A percentile compares a stretch with the other conserved stretches of the same genome.
phyloP scores from a whole-genome alignment of 2,888 invertebrate genomes.

The Spilosoma lubricipeda region DNA sequence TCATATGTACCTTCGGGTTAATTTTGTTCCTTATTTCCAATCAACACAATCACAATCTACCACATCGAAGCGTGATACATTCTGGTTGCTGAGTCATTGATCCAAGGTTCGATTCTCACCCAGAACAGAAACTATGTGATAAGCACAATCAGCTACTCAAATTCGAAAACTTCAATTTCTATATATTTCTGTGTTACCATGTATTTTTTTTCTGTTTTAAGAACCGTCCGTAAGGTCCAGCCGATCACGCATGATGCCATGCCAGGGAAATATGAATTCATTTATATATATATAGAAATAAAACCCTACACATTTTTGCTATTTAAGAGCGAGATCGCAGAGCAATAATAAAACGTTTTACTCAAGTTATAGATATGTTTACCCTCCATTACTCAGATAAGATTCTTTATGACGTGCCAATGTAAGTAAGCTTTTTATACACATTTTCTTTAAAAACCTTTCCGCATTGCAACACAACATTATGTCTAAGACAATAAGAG shows the following conservation, averaged over 20 bases:
- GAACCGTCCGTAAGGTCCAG: too few relatives aligned
- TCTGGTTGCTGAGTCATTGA: not conserved
- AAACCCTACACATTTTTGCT: not conserved
- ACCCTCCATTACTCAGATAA: conserved; percentile 31
- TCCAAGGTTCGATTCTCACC: not conserved
- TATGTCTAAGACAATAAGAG: not conserved
- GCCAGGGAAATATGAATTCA: too few relatives aligned
- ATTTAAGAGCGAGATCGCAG: not conserved
- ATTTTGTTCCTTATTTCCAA: too few relatives aligned
- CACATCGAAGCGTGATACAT: too few relatives aligned
- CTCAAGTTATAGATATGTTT: conserved; percentile 25
- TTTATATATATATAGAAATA: not conserved
- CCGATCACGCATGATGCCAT: too few relatives aligned
- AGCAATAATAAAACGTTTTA: conserved; percentile 14
- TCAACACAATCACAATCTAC: too few relatives aligned
- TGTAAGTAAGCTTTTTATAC: conserved; percentile 29
- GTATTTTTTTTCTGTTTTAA: too few relatives aligned
- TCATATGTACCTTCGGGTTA: too few relatives aligned
- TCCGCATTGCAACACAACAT: not conserved
- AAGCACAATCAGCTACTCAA: not conserved
- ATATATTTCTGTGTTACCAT: not conserved
- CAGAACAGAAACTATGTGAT: not conserved
- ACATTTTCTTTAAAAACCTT: conserved; percentile 15
- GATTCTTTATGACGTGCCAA: conserved; percentile 37
- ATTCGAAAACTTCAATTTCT: not conserved